Base-by-base conservation (phyloP, 2,888 invertebrate genomes). In the Eilema caniola region DNA sequence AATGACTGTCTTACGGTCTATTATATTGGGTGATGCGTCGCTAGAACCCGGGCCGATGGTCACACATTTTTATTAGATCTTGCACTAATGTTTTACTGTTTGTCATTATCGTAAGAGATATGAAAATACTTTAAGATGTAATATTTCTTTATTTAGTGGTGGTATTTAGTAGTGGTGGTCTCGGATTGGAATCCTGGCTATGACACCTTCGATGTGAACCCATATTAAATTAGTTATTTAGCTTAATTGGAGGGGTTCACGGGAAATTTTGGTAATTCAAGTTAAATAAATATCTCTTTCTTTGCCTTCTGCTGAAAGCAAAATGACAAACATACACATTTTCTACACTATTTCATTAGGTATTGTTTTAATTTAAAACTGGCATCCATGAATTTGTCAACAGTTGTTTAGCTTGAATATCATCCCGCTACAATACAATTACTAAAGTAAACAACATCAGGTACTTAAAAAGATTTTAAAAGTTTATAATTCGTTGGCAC, bases 401-500 rank as follows among this genome's bases (percentile, higher is more conserved):
- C 47, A 20, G 7, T 20, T 7, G 5, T 47, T 47, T 20, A 47
- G 56, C 12, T 24, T 41, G 1, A 63, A 47, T 11, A 25, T 20
- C 20, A 41, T 41, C 16, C 8, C 23, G 47, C 20, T 0, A 3
- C 24, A 25, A n/a, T 16, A 4, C 24, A 25, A 12, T n/a, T 28
- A n/a, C n/a, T 63, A 63, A 28, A 28, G 28, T n/a, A 47, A 16
- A 47, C 7, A n/a, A n/a, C n/a, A n/a, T 20, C 16, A 47, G 3
- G 12, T 0, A 62, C 14, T n/a, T 33, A 62, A 37, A 37, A 24
- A 62, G 0, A 47, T 24, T 37, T 10, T 11, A 16, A 37, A 33
- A 8, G 62, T 62, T 62, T 47, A 28, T 24, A 41, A 16, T 37
- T 64, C 53, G 69, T 53, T 60, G 69, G 37, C 57, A 28, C 24